These are phyloP conservation scores for Lucilia sericata DNA, from an alignment of 1,140 invertebrate species.

Conservation along the genomic window DNA sequence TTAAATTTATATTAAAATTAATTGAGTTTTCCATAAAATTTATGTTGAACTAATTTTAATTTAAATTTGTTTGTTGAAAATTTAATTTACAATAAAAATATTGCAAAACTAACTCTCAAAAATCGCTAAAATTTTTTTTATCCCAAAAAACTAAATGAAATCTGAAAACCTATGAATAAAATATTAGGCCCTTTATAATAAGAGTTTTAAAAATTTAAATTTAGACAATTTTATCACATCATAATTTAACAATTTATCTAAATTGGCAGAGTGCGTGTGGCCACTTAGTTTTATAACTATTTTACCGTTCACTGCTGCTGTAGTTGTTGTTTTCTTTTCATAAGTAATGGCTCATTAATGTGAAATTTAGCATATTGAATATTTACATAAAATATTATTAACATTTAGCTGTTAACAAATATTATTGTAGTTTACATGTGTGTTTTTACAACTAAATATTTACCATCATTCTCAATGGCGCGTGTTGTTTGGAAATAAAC, in stretches of 20 bases:
- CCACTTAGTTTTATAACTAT: background rate
- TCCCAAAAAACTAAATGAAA: no score
- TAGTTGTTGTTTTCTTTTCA: background rate
- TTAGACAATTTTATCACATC: background rate
- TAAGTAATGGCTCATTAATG: conserved; percentile 25
- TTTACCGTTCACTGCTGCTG: background rate
- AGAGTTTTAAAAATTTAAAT: background rate
- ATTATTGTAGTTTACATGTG: background rate
- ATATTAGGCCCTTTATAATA: background rate
- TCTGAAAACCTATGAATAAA: no score
- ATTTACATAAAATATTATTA: conserved; percentile 32
- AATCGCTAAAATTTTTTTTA: no score
- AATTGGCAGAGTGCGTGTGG: conserved; percentile 4
- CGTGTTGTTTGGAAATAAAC: conserved; percentile 19
- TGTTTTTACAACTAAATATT: conserved; percentile 22
- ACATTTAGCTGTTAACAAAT: conserved; percentile 9
- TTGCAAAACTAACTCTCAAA: no score
- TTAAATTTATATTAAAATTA: no score
- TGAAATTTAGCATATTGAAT: conserved; percentile 34
- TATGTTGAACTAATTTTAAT: no score
- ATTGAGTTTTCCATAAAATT: no score
- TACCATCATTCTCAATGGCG: conserved; percentile 29
- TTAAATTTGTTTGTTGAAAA: no score
- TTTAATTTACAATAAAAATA: no score
- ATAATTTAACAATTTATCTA: conserved; percentile 10